phyloP scores from a whole-genome alignment of 2,888 invertebrate species.

The Spialia ferax region DNA sequence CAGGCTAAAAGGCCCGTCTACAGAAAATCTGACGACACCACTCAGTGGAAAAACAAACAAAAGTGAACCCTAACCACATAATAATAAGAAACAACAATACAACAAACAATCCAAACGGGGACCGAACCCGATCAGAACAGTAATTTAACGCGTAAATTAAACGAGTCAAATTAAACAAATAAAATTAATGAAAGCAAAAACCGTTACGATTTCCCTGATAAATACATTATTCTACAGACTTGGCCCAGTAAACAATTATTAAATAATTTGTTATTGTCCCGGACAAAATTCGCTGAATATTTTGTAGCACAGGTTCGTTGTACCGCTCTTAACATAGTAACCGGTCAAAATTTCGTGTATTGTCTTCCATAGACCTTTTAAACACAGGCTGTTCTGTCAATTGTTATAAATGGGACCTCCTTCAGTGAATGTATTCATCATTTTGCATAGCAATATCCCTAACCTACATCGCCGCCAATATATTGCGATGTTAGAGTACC shows the following conservation, averaged over 20 bases:
- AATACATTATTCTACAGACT: constrained; percentile 55
- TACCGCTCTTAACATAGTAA: background rate
- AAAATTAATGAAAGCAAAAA: constrained; percentile 73
- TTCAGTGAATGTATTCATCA: background rate
- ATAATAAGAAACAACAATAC: constrained; percentile 43
- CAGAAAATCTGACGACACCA: constrained; percentile 53
- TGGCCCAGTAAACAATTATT: constrained; percentile 28
- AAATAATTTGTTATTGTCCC: constrained; percentile 19
- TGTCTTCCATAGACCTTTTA: background rate
- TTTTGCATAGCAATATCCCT: constrained; percentile 6
- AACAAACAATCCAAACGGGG: constrained; percentile 35
- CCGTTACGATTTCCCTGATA: constrained; percentile 64
- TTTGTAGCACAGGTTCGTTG: background rate
- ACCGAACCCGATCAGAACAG: constrained; percentile 60
- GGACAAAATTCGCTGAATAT: constrained; percentile 15
- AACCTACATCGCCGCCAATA: constrained; percentile 25
- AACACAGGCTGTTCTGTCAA: background rate
- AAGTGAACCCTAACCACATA: constrained; percentile 11
- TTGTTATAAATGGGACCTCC: background rate
- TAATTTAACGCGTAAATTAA: constrained; percentile 71
- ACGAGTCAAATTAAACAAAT: constrained; percentile 74
- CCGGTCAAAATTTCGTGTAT: background rate
- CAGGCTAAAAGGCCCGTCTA: constrained; percentile 74
- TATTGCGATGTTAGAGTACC: constrained; percentile 9
- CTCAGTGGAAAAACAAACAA: constrained; percentile 16